Evolutionary conservation across 2,888 invertebrate genomes (phyloP).

Genomic region (Amphipoea oculea): DNA sequence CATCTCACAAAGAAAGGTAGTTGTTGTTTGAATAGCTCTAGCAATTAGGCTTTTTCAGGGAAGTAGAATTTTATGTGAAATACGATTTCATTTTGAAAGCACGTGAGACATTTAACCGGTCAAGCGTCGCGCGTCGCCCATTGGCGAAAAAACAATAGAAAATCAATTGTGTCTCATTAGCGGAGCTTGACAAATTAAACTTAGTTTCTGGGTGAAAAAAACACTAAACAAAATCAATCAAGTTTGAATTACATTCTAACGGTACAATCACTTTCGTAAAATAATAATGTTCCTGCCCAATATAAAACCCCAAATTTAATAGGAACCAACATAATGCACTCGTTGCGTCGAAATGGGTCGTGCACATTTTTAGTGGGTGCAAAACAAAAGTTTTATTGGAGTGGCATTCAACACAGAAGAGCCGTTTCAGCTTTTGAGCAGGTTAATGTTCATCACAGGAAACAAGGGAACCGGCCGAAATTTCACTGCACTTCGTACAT

Average conservation of each 20-base stretch:
- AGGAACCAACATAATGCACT: slow-evolving; percentile 53
- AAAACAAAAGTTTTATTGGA: slow-evolving; percentile 78
- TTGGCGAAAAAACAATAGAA: too few species aligned
- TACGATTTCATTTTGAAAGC: not conserved
- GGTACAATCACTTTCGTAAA: not conserved
- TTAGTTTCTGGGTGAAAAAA: not conserved
- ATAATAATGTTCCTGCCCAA: slow-evolving; percentile 13
- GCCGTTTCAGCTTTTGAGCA: slow-evolving; percentile 79
- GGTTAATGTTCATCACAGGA: slow-evolving; percentile 80
- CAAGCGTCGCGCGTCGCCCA: too few species aligned
- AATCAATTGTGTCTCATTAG: too few species aligned
- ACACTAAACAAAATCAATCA: not conserved
- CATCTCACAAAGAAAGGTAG: not conserved
- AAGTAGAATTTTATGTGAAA: not conserved
- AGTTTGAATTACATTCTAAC: too few species aligned
- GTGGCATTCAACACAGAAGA: slow-evolving; percentile 68
- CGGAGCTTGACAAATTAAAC: not conserved
- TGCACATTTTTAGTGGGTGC: slow-evolving; percentile 71
- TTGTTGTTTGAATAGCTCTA: not conserved
- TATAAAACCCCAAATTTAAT: slow-evolving; percentile 51
- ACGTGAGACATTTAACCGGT: not conserved
- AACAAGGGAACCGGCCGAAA: slow-evolving; percentile 69
- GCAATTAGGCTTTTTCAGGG: not conserved
- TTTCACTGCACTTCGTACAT: slow-evolving; percentile 72
- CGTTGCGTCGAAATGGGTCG: slow-evolving; percentile 70